phyloP scores from a whole-genome alignment of 1,140 invertebrate species.

The Phthorimaea operculella region DNA sequence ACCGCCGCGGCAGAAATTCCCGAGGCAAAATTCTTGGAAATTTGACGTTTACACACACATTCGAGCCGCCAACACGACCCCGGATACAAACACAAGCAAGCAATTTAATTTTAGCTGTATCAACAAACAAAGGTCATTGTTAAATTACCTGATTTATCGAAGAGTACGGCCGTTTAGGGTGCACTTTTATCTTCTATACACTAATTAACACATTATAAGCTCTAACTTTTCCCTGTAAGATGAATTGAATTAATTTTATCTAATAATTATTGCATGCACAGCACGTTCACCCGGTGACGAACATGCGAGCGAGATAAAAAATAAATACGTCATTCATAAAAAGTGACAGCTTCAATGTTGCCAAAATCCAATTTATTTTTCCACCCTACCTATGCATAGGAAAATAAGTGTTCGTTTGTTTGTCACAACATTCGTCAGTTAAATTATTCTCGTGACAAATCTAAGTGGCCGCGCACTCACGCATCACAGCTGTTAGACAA shows the following conservation, averaged over 20 bases:
- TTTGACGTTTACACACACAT: slow-evolving; percentile 40
- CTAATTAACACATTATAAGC: not conserved
- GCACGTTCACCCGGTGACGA: slow-evolving; percentile 5
- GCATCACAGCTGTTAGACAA: too few relatives aligned
- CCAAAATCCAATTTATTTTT: not conserved
- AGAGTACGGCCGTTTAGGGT: not conserved
- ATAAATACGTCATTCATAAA: slow-evolving; percentile 2
- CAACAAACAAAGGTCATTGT: slow-evolving; percentile 28
- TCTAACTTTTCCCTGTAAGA: not conserved
- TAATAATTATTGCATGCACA: not conserved
- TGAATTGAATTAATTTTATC: not conserved
- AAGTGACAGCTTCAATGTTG: not conserved
- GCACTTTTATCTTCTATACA: not conserved
- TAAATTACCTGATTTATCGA: slow-evolving; percentile 16
- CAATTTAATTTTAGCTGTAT: slow-evolving; percentile 39
- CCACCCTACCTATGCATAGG: too few relatives aligned
- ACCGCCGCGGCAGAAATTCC: slow-evolving; percentile 2
- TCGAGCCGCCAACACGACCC: slow-evolving; percentile 12
- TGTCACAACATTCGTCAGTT: too few relatives aligned
- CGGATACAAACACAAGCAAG: slow-evolving; percentile 24
- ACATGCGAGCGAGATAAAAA: slow-evolving; percentile 3
- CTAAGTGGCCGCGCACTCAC: too few relatives aligned
- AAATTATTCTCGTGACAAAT: too few relatives aligned
- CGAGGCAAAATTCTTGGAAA: slow-evolving; percentile 36
- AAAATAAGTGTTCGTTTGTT: too few relatives aligned